Base-by-base conservation (phyloP, 2,888 invertebrate genomes). In the Caenorhabditis wallacei region DNA sequence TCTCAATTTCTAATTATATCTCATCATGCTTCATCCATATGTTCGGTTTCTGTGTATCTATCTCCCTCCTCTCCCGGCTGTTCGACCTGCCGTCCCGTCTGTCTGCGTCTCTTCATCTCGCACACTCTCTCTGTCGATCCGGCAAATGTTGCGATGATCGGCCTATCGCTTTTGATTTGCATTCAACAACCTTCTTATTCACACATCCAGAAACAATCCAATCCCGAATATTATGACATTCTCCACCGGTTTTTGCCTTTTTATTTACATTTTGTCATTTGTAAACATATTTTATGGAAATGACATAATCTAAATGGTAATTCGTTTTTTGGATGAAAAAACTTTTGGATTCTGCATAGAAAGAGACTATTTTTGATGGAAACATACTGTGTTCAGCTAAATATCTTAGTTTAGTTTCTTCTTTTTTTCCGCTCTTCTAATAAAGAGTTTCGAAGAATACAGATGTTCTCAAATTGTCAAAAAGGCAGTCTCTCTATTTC, bases 131-230 rank as follows among this genome's bases (percentile, higher is more conserved):
- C 68, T 40, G 10, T 11, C 74, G 64, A 64, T 74, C 74, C 74
- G 74, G 53, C 74, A 74, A 74, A 74, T 74, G 74, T 74, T 74
- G 74, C 74, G 56, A 74, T 61, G 64, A 74, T 64, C 54, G 64
- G 46, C 24, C 16, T 48, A 72, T 72, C 54, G 72, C 64, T 74
- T 74, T 63, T 74, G 74, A 74, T 74, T 74, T 64, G 74, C 74
- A 64, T 74, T 56, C 74, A 37, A 51, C 63, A 63, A 64, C 72
- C 72, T 61, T 59, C 56, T 59, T 59, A 59, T 72, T 74, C 74
- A 63, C 64, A 74, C 63, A 24, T 46, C 64, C 64, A 48, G 64
- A 48, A 64, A 64, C 64, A 64, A 64, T 64, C 22, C 30, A 18
- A 8, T 43, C 30, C 26, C n/a, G 26, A 61, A 24, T 46, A 22